A percentile compares a stretch with the other conserved stretches of the same genome.
These are phyloP conservation scores for Phalacrocorax pelagicus DNA, from an alignment of 2,113 vertebrate genomes.

Conservation along the genomic window DNA sequence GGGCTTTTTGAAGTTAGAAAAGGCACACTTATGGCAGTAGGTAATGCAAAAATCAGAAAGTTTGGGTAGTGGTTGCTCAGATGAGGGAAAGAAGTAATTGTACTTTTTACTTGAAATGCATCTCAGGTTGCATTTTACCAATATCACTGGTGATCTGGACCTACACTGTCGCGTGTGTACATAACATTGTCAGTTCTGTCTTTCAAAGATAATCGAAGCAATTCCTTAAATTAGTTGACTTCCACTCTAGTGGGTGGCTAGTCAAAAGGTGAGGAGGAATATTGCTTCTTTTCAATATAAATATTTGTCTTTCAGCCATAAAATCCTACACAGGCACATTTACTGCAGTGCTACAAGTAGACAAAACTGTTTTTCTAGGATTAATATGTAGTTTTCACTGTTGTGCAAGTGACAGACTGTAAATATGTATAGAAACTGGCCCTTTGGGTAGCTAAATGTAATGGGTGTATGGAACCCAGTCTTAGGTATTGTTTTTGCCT, in stretches of 20 bases:
- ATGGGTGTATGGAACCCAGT: neutral
- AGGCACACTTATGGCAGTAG: neutral
- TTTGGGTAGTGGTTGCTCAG: neutral
- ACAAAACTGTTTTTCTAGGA: neutral
- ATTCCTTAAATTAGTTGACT: neutral
- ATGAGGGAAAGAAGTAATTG: neutral
- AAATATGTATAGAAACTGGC: neutral
- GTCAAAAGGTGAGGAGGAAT: neutral
- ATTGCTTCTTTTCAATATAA: neutral
- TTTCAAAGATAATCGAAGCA: neutral
- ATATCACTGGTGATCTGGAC: neutral
- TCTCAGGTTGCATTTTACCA: neutral
- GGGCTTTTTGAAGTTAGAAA: neutral
- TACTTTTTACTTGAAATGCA: neutral
- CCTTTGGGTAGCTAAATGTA: neutral
- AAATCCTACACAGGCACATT: neutral
- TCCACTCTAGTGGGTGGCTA: accelerated
- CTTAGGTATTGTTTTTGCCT: neutral
- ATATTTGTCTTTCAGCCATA: neutral
- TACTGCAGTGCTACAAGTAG: neutral
- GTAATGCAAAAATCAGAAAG: neutral
- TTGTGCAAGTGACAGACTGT: neutral
- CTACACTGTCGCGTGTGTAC: neutral
- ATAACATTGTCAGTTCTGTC: neutral
- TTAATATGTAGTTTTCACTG: neutral